Evolutionary conservation across 2,797 vertebrate species (phyloP).

Genomic region (Sebastiscus tertius): DNA sequence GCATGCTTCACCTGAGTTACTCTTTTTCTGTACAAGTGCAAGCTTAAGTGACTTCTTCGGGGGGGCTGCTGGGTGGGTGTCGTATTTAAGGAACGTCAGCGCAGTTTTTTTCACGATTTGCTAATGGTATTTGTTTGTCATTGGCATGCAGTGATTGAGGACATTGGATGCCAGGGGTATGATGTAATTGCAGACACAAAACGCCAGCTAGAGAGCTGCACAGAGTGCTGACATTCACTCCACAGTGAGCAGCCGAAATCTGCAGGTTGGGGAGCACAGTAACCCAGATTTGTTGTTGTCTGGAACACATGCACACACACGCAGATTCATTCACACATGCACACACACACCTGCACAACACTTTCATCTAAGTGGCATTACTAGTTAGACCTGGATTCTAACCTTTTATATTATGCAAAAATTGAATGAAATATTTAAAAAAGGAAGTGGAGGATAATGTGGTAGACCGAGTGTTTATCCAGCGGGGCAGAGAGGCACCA

Average conservation of each 20-base stretch:
- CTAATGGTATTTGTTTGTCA: conserved; percentile 1
- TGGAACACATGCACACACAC: not conserved
- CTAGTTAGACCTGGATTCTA: conserved; percentile 24
- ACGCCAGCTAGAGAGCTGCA: conserved; percentile 21
- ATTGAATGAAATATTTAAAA: conserved; percentile 53
- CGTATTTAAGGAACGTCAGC: not conserved
- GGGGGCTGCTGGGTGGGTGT: not conserved
- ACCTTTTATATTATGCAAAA: conserved; percentile 58
- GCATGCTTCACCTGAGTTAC: conserved; percentile 23
- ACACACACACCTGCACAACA: not conserved
- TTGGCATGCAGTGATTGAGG: conserved; percentile 4
- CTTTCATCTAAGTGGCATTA: conserved; percentile 30
- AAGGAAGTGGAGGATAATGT: conserved; percentile 44
- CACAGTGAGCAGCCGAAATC: conserved; percentile 26
- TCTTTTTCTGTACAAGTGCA: not conserved
- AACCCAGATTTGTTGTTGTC: conserved; percentile 45
- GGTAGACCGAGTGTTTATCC: conserved; percentile 43
- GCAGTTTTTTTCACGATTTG: not conserved
- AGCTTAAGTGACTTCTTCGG: not conserved
- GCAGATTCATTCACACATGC: no score
- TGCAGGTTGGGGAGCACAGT: conserved; percentile 27
- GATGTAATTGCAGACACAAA: conserved; percentile 17
- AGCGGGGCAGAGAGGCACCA: conserved; percentile 30
- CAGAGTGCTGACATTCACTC: conserved; percentile 44
- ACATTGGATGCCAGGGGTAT: conserved; percentile 11